A percentile compares a stretch with the other conserved stretches of the same genome.
Evolutionary conservation across 2,888 invertebrate species (phyloP).

Genomic region (Horisme vitalbata): DNA sequence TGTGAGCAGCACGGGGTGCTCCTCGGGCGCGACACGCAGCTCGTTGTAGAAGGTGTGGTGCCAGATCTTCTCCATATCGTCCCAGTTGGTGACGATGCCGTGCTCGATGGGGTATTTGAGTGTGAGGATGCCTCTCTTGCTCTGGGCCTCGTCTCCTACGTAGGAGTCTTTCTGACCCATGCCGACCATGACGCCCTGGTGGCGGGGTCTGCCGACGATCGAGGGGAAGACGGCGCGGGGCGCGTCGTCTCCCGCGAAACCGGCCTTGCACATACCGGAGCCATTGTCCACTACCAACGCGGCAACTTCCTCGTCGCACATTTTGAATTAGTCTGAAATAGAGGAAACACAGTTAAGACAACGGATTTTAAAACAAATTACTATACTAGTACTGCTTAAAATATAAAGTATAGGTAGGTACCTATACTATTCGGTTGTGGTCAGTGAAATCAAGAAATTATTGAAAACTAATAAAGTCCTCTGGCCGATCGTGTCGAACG

Average conservation of each 20-base stretch:
- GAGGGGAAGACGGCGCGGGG: slow-evolving; percentile 98
- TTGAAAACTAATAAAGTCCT: too few relatives aligned
- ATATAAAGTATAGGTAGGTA: too few relatives aligned
- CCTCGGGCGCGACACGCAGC: slow-evolving; percentile 96
- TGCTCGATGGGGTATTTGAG: slow-evolving; percentile 98
- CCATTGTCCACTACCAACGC: slow-evolving; percentile 98
- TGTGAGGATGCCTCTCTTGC: slow-evolving; percentile 97
- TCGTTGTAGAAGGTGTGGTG: slow-evolving; percentile 99
- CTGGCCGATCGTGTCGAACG: too few relatives aligned
- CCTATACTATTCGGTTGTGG: too few relatives aligned
- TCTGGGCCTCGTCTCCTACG: slow-evolving; percentile 98
- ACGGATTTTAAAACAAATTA: background rate
- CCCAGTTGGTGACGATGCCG: slow-evolving; percentile 99
- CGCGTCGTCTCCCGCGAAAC: slow-evolving; percentile 97
- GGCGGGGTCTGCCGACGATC: slow-evolving; percentile 90
- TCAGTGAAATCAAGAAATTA: too few relatives aligned
- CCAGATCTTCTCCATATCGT: slow-evolving; percentile 99
- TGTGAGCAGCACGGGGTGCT: slow-evolving; percentile 93
- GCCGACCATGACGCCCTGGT: slow-evolving; percentile 97
- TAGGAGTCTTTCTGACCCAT: slow-evolving; percentile 99
- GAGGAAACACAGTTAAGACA: slow-evolving; percentile 33
- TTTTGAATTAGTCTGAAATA: slow-evolving; percentile 72
- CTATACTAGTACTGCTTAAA: too few relatives aligned
- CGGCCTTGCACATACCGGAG: slow-evolving; percentile 98
- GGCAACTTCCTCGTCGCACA: slow-evolving; percentile 89